Evolutionary conservation across 2,113 vertebrate species (phyloP).

Genomic region (Chaenogobius annularis): DNA sequence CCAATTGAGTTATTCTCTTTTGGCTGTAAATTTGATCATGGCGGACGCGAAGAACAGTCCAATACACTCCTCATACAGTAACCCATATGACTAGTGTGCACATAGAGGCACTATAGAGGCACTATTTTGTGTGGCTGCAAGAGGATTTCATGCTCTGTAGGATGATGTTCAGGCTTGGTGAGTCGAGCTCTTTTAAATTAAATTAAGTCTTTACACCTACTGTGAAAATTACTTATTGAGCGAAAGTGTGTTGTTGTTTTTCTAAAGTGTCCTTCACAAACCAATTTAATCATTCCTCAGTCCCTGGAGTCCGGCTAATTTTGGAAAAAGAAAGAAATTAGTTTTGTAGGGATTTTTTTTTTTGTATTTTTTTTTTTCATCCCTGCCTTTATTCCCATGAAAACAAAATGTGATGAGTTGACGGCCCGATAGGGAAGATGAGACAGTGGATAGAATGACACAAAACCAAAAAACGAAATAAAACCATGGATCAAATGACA

Average conservation of each 20-base stretch:
- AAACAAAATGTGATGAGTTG: no score
- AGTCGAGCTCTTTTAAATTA: constrained; percentile 16
- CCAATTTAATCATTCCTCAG: constrained; percentile 41
- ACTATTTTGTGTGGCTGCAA: background rate
- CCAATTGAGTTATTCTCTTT: constrained; percentile 41
- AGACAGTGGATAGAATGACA: no score
- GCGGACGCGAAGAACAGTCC: constrained; percentile 31
- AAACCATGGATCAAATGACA: no score
- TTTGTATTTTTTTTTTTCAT: no score
- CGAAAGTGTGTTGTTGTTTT: constrained; percentile 4
- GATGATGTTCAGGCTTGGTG: constrained; percentile 19
- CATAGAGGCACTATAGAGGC: constrained; percentile 2
- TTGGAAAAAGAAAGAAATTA: background rate
- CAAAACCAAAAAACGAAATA: no score
- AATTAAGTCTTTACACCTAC: constrained; percentile 30
- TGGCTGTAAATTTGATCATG: constrained; percentile 54
- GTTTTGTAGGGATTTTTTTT: no score
- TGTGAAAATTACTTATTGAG: constrained; percentile 41
- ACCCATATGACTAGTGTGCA: constrained; percentile 32
- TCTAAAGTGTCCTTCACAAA: constrained; percentile 25
- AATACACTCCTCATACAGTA: constrained; percentile 30
- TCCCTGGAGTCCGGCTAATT: constrained; percentile 15
- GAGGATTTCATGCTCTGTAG: constrained; percentile 16
- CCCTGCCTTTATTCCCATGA: no score
- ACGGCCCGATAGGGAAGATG: no score